Conservation (phyloP, 92 coral and sea anemone species). For the Montipora capitata region DNA sequence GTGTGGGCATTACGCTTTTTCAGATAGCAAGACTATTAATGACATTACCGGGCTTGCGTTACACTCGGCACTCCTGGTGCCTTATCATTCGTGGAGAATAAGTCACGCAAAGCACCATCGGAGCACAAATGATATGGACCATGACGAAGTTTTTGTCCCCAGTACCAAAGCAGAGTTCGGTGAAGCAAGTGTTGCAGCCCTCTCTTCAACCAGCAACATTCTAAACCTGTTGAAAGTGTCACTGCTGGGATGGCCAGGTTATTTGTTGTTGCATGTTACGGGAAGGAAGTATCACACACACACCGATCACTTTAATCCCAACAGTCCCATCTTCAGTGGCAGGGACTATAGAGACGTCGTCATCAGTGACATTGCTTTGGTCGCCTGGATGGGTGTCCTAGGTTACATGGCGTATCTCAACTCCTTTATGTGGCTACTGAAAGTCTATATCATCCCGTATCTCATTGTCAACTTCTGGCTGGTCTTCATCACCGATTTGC, state of each 20-base stretch:
- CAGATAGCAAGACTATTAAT: conserved; percentile 68
- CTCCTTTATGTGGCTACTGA: conserved; percentile 61
- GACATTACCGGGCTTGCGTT: conserved; percentile 63
- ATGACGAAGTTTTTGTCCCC: conserved; percentile 81
- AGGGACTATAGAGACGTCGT: conserved; percentile 67
- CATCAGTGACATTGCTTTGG: conserved; percentile 73
- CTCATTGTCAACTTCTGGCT: conserved; percentile 78
- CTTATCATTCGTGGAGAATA: conserved; percentile 79
- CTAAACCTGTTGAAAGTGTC: conserved; percentile 27
- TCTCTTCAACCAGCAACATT: conserved; percentile 1
- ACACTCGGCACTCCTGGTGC: conserved; percentile 72
- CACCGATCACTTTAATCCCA: conserved; percentile 79
- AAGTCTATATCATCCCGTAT: conserved; percentile 72
- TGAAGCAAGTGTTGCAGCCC: conserved; percentile 8
- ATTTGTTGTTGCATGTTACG: conserved; percentile 57
- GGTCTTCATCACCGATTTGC: conserved; percentile 73
- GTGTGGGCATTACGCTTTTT: conserved; percentile 79
- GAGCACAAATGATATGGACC: conserved; percentile 72
- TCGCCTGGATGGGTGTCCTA: conserved; percentile 68
- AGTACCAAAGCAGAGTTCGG: conserved; percentile 43
- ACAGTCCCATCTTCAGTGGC: conserved; percentile 67
- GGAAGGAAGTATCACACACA: conserved; percentile 77
- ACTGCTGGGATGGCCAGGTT: conserved; percentile 69
- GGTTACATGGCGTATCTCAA: conserved; percentile 51
- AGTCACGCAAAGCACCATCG: conserved; percentile 83